Conservation (phyloP, 2,797 vertebrate species). For the Siniperca obscura region DNA sequence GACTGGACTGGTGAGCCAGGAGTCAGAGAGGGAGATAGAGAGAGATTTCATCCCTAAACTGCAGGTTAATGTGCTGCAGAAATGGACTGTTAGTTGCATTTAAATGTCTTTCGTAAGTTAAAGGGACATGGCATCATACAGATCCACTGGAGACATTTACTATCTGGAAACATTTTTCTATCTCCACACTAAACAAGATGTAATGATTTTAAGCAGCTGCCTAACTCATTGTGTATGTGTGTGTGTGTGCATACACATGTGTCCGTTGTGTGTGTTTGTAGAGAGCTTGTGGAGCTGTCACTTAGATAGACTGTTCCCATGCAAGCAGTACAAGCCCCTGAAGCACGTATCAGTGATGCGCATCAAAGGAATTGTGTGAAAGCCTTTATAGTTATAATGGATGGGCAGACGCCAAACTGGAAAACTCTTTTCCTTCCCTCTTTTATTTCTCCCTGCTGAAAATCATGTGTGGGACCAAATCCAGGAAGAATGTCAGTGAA, state of each 20-base stretch:
- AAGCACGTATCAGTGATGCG: conserved; percentile 73
- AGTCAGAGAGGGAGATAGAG: conserved; percentile 67
- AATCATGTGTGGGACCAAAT: conserved; percentile 66
- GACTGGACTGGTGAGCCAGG: conserved; percentile 78
- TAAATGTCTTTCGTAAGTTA: conserved; percentile 67
- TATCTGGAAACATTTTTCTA: conserved; percentile 61
- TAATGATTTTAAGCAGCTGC: conserved; percentile 62
- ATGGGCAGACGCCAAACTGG: conserved; percentile 75
- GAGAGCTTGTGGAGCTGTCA: conserved; percentile 67
- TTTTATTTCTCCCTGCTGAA: conserved; percentile 76
- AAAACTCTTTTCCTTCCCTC: conserved; percentile 67
- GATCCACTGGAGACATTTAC: conserved; percentile 66
- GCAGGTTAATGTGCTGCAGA: conserved; percentile 78
- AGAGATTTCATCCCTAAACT: conserved; percentile 81
- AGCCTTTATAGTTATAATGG: conserved; percentile 76
- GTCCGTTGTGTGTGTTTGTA: conserved; percentile 47
- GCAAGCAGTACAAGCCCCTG: conserved; percentile 67
- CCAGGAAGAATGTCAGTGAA: conserved; percentile 67
- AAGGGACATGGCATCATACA: conserved; percentile 67
- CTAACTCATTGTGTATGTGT: conserved; percentile 20
- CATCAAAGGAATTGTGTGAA: conserved; percentile 77
- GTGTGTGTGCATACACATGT: conserved; percentile 33
- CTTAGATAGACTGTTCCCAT: conserved; percentile 77
- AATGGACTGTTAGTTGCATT: conserved; percentile 71
- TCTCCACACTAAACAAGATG: conserved; percentile 57